phyloP scores from a whole-genome alignment of 1,140 invertebrate genomes.

The Oryctes rhinoceros region DNA sequence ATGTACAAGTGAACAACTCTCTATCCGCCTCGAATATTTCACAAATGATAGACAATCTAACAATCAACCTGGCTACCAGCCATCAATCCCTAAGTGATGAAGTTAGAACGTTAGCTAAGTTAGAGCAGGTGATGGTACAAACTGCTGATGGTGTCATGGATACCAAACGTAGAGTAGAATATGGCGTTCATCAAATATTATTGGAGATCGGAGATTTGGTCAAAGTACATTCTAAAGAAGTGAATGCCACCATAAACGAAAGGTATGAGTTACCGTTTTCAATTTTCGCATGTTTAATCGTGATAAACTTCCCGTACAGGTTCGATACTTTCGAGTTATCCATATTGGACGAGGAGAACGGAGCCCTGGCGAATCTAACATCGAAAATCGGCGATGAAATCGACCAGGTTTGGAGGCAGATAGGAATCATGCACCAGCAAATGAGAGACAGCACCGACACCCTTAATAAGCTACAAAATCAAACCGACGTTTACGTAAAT shows the following conservation, averaged over 20 bases:
- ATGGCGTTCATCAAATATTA: conserved; percentile 85
- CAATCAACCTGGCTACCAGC: conserved; percentile 66
- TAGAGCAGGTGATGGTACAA: conserved; percentile 82
- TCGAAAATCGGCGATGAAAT: conserved; percentile 83
- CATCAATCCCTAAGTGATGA: conserved; percentile 67
- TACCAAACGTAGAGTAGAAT: conserved; percentile 84
- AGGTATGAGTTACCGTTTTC: conserved; percentile 57
- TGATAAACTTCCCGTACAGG: conserved; percentile 56
- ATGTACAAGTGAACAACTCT: conserved; percentile 58
- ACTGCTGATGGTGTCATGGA: conserved; percentile 86
- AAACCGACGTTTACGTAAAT: conserved; percentile 83
- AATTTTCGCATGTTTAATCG: background rate
- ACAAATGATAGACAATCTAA: conserved; percentile 65
- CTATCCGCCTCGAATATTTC: conserved; percentile 65
- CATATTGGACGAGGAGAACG: conserved; percentile 78
- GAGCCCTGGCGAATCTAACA: conserved; percentile 77
- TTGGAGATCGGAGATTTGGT: conserved; percentile 78
- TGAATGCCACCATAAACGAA: conserved; percentile 74
- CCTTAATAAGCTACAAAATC: conserved; percentile 78
- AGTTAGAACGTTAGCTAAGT: conserved; percentile 71
- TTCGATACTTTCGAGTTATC: conserved; percentile 75
- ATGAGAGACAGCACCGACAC: conserved; percentile 78
- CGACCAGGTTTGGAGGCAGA: conserved; percentile 86
- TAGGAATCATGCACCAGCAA: conserved; percentile 88
- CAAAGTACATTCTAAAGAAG: conserved; percentile 70